A percentile compares a stretch with the other conserved stretches of the same genome.
These are phyloP conservation scores for Eristalis pertinax DNA, from an alignment of 2,888 invertebrate species.

Conservation along the genomic window DNA sequence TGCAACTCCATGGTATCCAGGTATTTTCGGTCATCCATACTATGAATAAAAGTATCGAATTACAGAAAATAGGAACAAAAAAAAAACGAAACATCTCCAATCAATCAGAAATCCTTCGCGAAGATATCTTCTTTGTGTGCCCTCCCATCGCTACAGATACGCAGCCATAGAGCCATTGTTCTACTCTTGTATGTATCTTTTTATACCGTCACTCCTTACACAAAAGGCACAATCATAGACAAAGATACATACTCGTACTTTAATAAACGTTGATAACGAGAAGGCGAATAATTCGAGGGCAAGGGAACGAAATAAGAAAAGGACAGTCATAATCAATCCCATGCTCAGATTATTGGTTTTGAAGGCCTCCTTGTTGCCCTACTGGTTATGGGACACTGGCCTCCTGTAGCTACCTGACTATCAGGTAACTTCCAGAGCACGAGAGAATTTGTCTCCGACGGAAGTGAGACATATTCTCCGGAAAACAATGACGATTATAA, in stretches of 20 bases:
- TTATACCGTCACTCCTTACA: conserved; percentile 1
- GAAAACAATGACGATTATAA: conserved; percentile 64
- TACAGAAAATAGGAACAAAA: conserved; percentile 38
- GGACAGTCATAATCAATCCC: conserved; percentile 56
- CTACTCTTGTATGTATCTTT: conserved; percentile 44
- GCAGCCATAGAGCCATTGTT: conserved; percentile 26
- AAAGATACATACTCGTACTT: conserved; percentile 44
- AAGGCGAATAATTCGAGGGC: conserved; percentile 60
- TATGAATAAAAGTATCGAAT: conserved; percentile 58
- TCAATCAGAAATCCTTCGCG: conserved; percentile 66
- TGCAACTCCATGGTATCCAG: conserved; percentile 34
- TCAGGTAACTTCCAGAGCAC: conserved; percentile 33
- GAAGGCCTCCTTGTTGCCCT: conserved; percentile 25
- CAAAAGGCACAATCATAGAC: conserved; percentile 37
- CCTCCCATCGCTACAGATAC: conserved; percentile 35
- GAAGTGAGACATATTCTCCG: conserved; percentile 52
- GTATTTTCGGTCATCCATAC: conserved; percentile 35
- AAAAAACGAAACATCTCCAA: conserved; percentile 46
- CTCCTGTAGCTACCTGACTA: background rate
- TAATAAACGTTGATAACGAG: conserved; percentile 65
- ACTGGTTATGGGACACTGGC: conserved; percentile 22
- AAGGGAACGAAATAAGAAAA: conserved; percentile 12
- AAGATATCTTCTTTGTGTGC: conserved; percentile 45
- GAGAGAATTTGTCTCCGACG: conserved; percentile 20
- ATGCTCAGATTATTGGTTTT: conserved; percentile 64